Percentiles rank a stretch among this genome's conserved stretches.
These are phyloP conservation scores for Epinotia brunnichana DNA, from an alignment of 2,888 invertebrate species.

Conservation along the genomic window DNA sequence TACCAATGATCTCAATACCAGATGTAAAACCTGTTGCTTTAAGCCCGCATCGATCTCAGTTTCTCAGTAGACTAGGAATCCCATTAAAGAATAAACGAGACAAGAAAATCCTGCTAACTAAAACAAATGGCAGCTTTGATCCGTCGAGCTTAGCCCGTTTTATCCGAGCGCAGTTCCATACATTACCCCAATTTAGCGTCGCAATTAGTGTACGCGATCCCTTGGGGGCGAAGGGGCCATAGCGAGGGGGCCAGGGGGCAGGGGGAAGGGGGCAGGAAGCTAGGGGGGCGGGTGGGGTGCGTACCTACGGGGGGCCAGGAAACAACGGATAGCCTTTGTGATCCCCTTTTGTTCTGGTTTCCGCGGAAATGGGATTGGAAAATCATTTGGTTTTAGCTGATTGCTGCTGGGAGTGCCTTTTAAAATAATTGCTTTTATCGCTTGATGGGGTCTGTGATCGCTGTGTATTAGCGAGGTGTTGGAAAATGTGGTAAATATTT, in stretches of 20 bases:
- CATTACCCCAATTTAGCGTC: slow-evolving; percentile 80
- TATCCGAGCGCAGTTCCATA: slow-evolving; percentile 71
- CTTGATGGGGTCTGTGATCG: slow-evolving; percentile 17
- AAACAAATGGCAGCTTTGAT: slow-evolving; percentile 78
- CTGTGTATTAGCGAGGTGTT: slow-evolving; percentile 21
- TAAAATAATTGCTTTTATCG: slow-evolving; percentile 42
- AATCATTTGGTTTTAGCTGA: slow-evolving; percentile 82
- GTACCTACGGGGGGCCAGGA: slow-evolving; percentile 48
- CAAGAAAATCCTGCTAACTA: slow-evolving; percentile 71
- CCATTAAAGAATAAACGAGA: slow-evolving; percentile 51
- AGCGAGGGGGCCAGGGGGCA: slow-evolving; percentile 51
- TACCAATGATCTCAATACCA: not conserved
- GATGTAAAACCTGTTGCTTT: slow-evolving; percentile 19
- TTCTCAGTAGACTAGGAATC: slow-evolving; percentile 31
- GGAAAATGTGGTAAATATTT: not conserved
- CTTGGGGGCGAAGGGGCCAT: slow-evolving; percentile 53
- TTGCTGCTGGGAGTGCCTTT: slow-evolving; percentile 55
- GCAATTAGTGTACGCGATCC: slow-evolving; percentile 77
- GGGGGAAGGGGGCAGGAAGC: slow-evolving; percentile 50
- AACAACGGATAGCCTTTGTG: slow-evolving; percentile 70
- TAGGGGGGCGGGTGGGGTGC: slow-evolving; percentile 47
- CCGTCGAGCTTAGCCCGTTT: slow-evolving; percentile 64
- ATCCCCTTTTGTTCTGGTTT: slow-evolving; percentile 72
- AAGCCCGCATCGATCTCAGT: slow-evolving; percentile 7
- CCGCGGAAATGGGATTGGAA: slow-evolving; percentile 80